These are phyloP conservation scores for Hippopotamyrus pictus DNA, from an alignment of 2,797 vertebrate species.

Conservation along the genomic window DNA sequence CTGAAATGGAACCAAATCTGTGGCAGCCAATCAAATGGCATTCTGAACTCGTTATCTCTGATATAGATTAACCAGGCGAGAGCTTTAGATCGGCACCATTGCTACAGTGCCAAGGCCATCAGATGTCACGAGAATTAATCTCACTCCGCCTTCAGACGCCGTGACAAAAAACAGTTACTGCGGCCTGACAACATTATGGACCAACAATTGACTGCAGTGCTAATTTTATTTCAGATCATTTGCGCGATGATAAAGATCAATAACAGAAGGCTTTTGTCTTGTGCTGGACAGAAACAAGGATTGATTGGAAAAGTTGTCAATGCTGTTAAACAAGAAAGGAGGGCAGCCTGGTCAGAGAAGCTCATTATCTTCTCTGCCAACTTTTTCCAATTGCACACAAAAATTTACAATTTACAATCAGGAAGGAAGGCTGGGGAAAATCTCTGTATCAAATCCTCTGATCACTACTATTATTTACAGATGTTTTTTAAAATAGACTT, in stretches of 20 bases:
- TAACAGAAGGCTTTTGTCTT: slow-evolving; percentile 47
- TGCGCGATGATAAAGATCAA: slow-evolving; percentile 45
- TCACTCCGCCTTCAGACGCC: background rate
- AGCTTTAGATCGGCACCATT: background rate
- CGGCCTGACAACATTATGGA: slow-evolving; percentile 22
- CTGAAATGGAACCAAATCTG: background rate
- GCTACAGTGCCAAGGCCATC: background rate
- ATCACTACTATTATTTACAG: background rate
- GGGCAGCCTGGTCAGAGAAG: slow-evolving; percentile 19
- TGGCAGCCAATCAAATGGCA: background rate
- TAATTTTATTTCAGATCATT: slow-evolving; percentile 45
- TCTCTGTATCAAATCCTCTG: background rate
- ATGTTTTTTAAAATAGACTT: background rate
- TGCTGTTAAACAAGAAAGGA: slow-evolving; percentile 20
- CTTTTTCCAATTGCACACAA: background rate
- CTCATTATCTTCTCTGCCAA: background rate
- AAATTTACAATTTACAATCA: background rate
- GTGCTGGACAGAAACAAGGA: slow-evolving; percentile 44
- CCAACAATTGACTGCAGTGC: slow-evolving; percentile 16
- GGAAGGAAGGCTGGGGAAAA: background rate
- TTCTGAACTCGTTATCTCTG: background rate
- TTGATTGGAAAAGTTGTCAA: slow-evolving; percentile 42
- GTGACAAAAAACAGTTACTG: background rate
- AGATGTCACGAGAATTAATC: background rate
- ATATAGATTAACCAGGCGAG: background rate